A percentile compares a stretch with the other conserved stretches of the same genome.
Evolutionary conservation across 2,113 vertebrate species (phyloP).

Genomic region (Struthidea cinerea): DNA sequence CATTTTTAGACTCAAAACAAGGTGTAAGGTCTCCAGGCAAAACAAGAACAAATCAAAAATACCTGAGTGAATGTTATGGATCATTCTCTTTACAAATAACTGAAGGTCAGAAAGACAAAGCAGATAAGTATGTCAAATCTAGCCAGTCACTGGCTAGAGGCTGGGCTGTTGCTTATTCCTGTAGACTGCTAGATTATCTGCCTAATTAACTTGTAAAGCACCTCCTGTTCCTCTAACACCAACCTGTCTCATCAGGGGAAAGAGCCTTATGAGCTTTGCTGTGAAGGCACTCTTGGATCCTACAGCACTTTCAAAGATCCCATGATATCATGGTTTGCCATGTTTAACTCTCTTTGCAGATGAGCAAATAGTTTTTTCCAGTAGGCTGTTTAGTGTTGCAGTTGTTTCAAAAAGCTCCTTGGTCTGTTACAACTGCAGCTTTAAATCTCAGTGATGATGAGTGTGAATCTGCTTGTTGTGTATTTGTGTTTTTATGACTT

Average conservation of each 20-base stretch:
- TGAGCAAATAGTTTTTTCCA: background rate
- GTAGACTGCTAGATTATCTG: background rate
- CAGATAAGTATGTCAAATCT: background rate
- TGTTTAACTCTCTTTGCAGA: background rate
- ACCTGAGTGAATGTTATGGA: accelerated
- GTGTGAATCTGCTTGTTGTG: background rate
- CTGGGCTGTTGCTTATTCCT: background rate
- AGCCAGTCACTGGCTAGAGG: background rate
- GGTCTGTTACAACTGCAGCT: background rate
- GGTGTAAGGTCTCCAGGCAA: background rate
- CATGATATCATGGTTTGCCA: background rate
- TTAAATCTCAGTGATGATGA: background rate
- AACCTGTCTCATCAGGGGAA: background rate
- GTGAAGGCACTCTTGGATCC: background rate
- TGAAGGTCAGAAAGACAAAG: background rate
- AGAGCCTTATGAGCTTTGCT: background rate
- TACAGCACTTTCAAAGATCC: background rate
- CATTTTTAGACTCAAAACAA: background rate
- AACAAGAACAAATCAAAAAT: background rate
- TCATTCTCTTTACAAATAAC: background rate
- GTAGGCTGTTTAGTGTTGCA: background rate
- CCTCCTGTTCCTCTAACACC: background rate
- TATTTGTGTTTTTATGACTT: background rate
- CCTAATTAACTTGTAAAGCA: background rate
- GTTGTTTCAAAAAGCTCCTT: background rate